Percentiles rank a stretch among this genome's conserved stretches.
These are phyloP conservation scores for Tetrapedia diversipes DNA, from an alignment of 2,888 invertebrate genomes.

Conservation along the genomic window DNA sequence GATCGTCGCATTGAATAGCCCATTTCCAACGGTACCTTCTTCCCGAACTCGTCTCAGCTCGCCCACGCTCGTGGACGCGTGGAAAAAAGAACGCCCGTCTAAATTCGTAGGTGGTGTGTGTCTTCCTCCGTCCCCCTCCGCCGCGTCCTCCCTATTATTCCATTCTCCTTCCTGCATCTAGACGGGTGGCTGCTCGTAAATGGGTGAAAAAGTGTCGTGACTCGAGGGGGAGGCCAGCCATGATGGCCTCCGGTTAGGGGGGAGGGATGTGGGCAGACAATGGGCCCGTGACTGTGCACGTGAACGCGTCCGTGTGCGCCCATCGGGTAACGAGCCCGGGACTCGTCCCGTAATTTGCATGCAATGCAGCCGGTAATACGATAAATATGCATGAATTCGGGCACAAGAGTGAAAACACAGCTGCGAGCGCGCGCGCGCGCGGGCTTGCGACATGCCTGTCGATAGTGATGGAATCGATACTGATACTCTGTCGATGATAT, in stretches of 20 bases:
- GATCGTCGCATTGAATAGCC: neutral
- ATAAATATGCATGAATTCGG: constrained; percentile 70
- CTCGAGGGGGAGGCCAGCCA: constrained; percentile 56
- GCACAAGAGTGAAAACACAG: constrained; percentile 48
- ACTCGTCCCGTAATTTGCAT: constrained; percentile 67
- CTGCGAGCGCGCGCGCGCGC: constrained; percentile 4
- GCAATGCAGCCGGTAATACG: constrained; percentile 62
- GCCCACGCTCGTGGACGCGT: constrained; percentile 14
- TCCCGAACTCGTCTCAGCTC: neutral
- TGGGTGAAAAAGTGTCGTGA: constrained; percentile 69
- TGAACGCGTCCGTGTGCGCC: constrained; percentile 40
- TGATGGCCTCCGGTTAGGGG: constrained; percentile 33
- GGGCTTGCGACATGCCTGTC: constrained; percentile 36
- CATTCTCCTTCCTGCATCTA: constrained; percentile 20
- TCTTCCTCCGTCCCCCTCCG: constrained; percentile 14
- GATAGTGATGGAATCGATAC: no score
- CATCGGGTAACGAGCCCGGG: constrained; percentile 56
- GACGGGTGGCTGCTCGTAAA: constrained; percentile 51
- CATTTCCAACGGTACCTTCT: constrained; percentile 20
- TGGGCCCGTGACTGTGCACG: constrained; percentile 63
- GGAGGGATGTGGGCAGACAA: constrained; percentile 75
- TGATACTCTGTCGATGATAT: no score
- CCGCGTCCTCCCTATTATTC: constrained; percentile 22
- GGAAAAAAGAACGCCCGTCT: constrained; percentile 1
- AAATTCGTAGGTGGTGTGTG: constrained; percentile 38